phyloP scores from a whole-genome alignment of 2,888 invertebrate species.

The Apodemia duryi region DNA sequence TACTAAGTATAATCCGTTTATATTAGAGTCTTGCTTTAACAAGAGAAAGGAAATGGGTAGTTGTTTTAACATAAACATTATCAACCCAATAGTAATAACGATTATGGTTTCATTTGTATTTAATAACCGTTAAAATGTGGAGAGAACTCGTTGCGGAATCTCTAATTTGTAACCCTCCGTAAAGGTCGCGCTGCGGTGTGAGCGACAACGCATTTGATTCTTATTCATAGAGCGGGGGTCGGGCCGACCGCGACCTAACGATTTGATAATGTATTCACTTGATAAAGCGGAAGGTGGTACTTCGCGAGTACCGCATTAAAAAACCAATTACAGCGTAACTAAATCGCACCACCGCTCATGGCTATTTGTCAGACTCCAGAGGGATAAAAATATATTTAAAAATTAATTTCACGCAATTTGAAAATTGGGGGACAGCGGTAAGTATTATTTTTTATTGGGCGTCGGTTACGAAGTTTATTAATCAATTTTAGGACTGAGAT shows the following conservation, averaged over 20 bases:
- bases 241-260: conserved; percentile 65
- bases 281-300: conserved; percentile 77
- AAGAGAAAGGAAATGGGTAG: background rate
- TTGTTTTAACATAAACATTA: conserved; percentile 9
- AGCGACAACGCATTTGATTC: conserved; percentile 69
- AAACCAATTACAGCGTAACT: conserved; percentile 78
- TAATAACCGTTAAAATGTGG: conserved; percentile 64
- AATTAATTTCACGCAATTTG: conserved; percentile 79
- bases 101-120: conserved; percentile 64
- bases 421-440: conserved; percentile 63
- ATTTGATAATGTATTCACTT: conserved; percentile 80
- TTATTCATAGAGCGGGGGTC: conserved; percentile 68
- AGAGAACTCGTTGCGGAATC: conserved; percentile 50
- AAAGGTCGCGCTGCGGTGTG: conserved; percentile 37
- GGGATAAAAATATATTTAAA: conserved; percentile 76
- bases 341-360: conserved; percentile 68
- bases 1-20: background rate
- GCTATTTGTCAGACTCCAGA: conserved; percentile 76
- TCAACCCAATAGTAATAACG: conserved; percentile 43
- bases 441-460: conserved; percentile 66
- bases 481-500: conserved; percentile 41
- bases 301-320: conserved; percentile 74
- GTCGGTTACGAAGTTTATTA: conserved; percentile 59
- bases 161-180: conserved; percentile 65
- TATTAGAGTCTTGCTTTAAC: background rate